These are phyloP conservation scores for Eurois occulta DNA, from an alignment of 2,888 invertebrate species.

Conservation along the genomic window DNA sequence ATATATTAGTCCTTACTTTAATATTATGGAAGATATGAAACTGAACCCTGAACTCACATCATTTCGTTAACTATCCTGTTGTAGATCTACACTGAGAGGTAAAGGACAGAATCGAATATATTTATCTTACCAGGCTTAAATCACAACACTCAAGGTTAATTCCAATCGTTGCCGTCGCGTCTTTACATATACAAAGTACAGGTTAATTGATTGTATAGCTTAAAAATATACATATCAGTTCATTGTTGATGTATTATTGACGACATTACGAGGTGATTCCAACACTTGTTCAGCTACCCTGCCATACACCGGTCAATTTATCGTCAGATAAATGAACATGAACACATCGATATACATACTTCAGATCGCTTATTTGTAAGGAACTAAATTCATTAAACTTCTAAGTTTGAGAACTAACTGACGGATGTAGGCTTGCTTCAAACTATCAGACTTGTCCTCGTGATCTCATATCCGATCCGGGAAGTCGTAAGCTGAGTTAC, in stretches of 20 bases:
- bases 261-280: conserved; percentile 29
- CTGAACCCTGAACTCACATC: conserved; percentile 57
- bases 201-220: conserved; percentile 41
- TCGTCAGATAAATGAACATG: conserved; percentile 26
- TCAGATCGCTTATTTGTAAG: conserved; percentile 58
- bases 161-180: conserved; percentile 44
- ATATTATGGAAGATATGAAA: conserved; percentile 60
- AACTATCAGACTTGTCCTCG: conserved; percentile 53
- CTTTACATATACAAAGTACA: conserved; percentile 18
- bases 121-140: conserved; percentile 59
- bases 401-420: conserved; percentile 46
- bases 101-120: conserved; percentile 55
- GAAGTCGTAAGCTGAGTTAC: conserved; percentile 18
- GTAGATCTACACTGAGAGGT: conserved; percentile 47
- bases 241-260: conserved; percentile 44
- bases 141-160: conserved; percentile 62
- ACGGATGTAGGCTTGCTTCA: conserved; percentile 47
- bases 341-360: conserved; percentile 51
- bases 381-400: conserved; percentile 34
- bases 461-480: conserved; percentile 18
- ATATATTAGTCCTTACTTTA: conserved; percentile 42
- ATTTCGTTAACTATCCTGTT: conserved; percentile 29
- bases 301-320: conserved; percentile 46
- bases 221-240: conserved; percentile 53
- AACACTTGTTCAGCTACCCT: conserved; percentile 20